Conservation (phyloP, 1,140 invertebrate species). For the Pseudomyrmex sp. region DNA sequence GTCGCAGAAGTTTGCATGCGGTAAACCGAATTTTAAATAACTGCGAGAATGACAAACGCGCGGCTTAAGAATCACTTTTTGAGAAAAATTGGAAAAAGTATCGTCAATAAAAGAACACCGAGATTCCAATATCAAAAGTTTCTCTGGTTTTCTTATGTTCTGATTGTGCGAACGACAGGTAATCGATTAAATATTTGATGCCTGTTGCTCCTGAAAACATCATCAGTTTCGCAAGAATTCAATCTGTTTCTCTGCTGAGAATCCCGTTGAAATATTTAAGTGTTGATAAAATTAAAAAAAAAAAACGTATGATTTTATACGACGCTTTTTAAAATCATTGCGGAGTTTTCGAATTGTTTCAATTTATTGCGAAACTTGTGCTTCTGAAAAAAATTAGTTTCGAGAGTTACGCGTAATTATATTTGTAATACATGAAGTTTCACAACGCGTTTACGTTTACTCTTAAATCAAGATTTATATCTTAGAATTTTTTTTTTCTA, state of each 20-base stretch:
- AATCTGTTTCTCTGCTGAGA: too few relatives aligned
- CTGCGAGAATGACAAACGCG: not conserved
- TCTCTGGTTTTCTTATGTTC: not conserved
- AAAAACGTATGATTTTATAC: not conserved
- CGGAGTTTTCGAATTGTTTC: too few relatives aligned
- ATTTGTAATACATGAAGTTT: too few relatives aligned
- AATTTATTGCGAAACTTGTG: not conserved
- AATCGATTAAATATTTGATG: conserved; percentile 9
- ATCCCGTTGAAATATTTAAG: not conserved
- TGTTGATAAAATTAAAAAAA: not conserved
- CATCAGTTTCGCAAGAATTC: not conserved
- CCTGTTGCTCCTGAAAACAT: not conserved
- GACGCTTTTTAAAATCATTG: too few relatives aligned
- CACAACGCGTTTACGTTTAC: too few relatives aligned
- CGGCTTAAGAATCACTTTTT: not conserved
- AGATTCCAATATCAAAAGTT: not conserved
- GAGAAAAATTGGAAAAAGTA: not conserved
- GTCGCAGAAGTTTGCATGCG: conserved; percentile 8
- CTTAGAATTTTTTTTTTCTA: too few relatives aligned
- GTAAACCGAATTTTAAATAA: conserved; percentile 26
- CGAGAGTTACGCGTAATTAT: not conserved
- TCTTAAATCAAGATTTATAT: too few relatives aligned
- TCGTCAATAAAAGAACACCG: not conserved
- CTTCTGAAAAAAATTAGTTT: not conserved
- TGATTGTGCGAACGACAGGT: not conserved